These are phyloP conservation scores for Oceanodroma leucorhoa DNA, from an alignment of 2,797 vertebrate species.

Conservation along the genomic window DNA sequence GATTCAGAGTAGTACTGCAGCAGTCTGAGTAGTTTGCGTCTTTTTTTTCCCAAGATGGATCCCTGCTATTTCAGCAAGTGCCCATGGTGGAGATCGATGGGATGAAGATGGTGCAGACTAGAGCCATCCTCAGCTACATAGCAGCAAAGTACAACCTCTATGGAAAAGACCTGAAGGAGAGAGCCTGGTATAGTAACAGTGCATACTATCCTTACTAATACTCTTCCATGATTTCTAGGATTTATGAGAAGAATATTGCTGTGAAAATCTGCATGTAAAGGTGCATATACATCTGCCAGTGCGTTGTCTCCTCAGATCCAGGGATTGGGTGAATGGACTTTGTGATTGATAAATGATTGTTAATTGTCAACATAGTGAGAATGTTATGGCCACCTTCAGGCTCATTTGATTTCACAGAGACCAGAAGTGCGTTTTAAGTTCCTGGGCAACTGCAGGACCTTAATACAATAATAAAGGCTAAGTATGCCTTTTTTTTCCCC, in stretches of 20 bases:
- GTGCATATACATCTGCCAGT: neutral
- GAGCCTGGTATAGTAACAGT: constrained; percentile 73
- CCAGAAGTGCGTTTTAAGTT: neutral
- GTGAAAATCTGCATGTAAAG: neutral
- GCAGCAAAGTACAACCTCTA: constrained; percentile 86
- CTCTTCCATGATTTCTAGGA: neutral
- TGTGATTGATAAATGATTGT: neutral
- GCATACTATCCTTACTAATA: neutral
- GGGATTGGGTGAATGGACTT: neutral
- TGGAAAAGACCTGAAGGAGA: constrained; percentile 84
- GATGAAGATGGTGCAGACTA: constrained; percentile 86
- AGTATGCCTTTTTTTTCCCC: neutral
- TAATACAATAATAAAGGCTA: neutral
- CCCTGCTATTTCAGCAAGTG: constrained; percentile 85
- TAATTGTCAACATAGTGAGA: neutral
- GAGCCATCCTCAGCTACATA: constrained; percentile 86
- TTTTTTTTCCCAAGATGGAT: constrained; percentile 75
- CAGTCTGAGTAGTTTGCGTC: neutral
- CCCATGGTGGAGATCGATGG: constrained; percentile 91
- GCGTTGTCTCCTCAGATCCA: neutral
- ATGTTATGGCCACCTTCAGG: neutral
- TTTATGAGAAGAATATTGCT: neutral
- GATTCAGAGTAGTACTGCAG: neutral
- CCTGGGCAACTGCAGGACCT: neutral
- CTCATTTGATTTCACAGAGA: neutral